Percentiles rank a stretch among this genome's conserved stretches.
Conservation (phyloP, 1,140 invertebrate genomes). For the Brachionus rotundiformis region DNA sequence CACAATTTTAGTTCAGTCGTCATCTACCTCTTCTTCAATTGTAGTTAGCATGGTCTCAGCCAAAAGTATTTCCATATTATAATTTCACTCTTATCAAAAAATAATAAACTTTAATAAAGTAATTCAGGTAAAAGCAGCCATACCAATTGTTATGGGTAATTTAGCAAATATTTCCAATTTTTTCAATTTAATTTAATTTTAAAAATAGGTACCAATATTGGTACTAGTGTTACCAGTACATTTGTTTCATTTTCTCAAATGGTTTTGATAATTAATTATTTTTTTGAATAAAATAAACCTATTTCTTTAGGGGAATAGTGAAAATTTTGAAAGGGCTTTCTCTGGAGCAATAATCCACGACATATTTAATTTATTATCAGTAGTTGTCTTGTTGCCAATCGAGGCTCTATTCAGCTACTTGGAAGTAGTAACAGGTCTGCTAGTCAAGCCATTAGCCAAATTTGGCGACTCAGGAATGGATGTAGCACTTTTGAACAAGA, state of each 20-base stretch:
- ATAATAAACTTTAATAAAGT: neutral
- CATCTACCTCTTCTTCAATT: constrained; percentile 70
- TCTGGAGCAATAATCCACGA: constrained; percentile 69
- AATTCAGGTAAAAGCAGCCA: constrained; percentile 65
- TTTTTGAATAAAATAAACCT: no score
- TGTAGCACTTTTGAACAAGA: constrained; percentile 63
- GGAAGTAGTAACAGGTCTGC: neutral
- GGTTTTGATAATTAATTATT: neutral
- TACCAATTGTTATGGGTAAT: constrained; percentile 69
- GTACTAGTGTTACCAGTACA: constrained; percentile 1
- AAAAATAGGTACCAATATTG: constrained; percentile 43
- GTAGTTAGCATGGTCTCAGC: constrained; percentile 70
- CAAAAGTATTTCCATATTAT: constrained; percentile 63
- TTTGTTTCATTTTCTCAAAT: constrained; percentile 13
- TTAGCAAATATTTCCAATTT: neutral
- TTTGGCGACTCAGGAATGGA: constrained; percentile 53
- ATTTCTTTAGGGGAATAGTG: constrained; percentile 52
- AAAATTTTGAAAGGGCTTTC: constrained; percentile 68
- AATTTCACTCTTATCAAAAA: neutral
- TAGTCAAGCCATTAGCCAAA: constrained; percentile 54
- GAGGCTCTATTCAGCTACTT: constrained; percentile 61
- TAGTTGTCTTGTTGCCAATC: constrained; percentile 65
- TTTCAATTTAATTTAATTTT: neutral
- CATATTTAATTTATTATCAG: constrained; percentile 68
- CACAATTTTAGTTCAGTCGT: constrained; percentile 70